phyloP scores from a whole-genome alignment of 1,140 invertebrate genomes.

The Diabrotica virgifera region DNA sequence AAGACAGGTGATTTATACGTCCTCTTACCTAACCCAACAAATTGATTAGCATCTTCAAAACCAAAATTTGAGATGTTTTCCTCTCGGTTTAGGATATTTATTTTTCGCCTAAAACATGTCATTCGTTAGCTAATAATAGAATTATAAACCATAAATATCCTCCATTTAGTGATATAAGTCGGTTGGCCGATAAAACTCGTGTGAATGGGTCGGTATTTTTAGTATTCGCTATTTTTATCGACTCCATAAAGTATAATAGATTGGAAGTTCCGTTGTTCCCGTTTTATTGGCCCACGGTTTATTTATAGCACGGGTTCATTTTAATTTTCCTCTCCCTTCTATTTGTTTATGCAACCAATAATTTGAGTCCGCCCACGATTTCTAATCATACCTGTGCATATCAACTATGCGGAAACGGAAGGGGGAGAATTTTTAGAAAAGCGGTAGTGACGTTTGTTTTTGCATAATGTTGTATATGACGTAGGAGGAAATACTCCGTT shows the following conservation, averaged over 20 bases:
- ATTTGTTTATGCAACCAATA: too few species aligned
- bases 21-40: too few species aligned
- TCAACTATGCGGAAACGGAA: too few species aligned
- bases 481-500: too few species aligned
- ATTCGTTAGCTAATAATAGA: conserved; percentile 7
- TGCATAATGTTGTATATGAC: too few species aligned
- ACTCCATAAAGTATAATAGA: conserved; percentile 12
- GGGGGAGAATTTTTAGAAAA: too few species aligned
- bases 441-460: too few species aligned
- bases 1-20: too few species aligned
- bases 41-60: too few species aligned
- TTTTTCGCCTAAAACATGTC: conserved; percentile 8
- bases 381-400: too few species aligned
- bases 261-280: conserved; percentile 18
- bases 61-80: too few species aligned
- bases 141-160: conserved; percentile 16
- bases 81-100: neutral
- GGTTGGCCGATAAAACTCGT: conserved; percentile 16
- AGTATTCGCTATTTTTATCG: conserved; percentile 11
- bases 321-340: neutral
- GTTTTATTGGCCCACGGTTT: conserved; percentile 5
- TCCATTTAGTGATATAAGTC: conserved; percentile 13
- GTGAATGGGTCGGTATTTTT: conserved; percentile 10
- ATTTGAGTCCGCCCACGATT: too few species aligned
- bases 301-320: conserved; percentile 11